phyloP scores from a whole-genome alignment of 2,113 vertebrate genomes.

The Xiphias gladius region DNA sequence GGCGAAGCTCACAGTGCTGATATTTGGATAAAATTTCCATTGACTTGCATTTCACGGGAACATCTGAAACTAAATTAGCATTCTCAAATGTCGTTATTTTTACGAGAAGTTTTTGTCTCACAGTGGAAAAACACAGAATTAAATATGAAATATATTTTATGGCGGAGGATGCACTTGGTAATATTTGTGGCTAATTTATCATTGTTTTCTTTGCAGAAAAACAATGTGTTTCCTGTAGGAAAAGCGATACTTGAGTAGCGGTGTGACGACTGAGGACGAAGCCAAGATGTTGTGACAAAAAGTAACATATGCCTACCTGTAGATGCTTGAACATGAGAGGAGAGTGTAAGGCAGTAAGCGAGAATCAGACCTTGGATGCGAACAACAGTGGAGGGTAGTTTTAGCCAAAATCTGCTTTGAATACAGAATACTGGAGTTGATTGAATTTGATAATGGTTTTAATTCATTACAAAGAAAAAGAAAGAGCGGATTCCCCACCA shows the following conservation, averaged over 20 bases:
- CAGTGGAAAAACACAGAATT: not conserved
- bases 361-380: slow-evolving; percentile 50
- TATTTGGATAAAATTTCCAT: not conserved
- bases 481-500: not conserved
- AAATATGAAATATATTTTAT: no score
- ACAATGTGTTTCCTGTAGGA: no score
- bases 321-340: not conserved
- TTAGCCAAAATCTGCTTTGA: not conserved
- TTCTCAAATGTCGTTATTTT: not conserved
- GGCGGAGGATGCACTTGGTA: not conserved
- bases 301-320: slow-evolving; percentile 10
- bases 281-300: not conserved
- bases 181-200: not conserved
- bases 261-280: not conserved
- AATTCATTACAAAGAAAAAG: not conserved
- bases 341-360: not conserved
- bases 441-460: no score
- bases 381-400: not conserved
- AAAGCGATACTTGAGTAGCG: not conserved
- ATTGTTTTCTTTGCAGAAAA: not conserved
- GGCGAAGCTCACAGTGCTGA: slow-evolving; percentile 42
- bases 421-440: not conserved
- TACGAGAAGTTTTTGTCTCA: not conserved
- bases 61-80: slow-evolving; percentile 8
- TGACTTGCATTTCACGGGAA: slow-evolving; percentile 20